A percentile compares a stretch with the other conserved stretches of the same genome.
Conservation (phyloP, 2,113 vertebrate genomes). For the Nipponia nippon region DNA sequence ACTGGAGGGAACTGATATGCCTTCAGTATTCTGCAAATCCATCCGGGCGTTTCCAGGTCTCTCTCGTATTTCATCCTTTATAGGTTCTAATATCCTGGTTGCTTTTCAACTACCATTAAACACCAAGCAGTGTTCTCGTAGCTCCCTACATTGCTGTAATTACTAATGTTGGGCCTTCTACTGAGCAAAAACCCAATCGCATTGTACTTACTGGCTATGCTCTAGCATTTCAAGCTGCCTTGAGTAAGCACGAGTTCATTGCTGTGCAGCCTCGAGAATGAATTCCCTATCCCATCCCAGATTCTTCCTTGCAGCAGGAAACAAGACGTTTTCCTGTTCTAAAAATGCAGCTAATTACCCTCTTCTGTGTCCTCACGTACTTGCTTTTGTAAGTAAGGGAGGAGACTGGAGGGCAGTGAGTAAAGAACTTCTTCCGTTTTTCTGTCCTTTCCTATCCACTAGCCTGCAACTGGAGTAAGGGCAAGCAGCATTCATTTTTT, state of each 20-base stretch:
- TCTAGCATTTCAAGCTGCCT: not conserved
- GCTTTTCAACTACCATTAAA: not conserved
- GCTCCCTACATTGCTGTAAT: not conserved
- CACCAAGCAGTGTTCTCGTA: not conserved
- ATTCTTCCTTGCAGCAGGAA: not conserved
- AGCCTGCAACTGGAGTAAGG: not conserved
- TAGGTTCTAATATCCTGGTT: not conserved
- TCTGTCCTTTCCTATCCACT: not conserved
- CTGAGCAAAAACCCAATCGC: not conserved
- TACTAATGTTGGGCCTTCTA: not conserved
- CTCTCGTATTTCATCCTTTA: not conserved
- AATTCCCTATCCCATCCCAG: not conserved
- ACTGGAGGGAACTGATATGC: not conserved
- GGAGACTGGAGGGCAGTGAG: not conserved
- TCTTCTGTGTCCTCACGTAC: not conserved
- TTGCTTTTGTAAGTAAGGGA: not conserved
- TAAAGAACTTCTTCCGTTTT: not conserved
- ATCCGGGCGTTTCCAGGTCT: not conserved
- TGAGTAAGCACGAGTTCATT: not conserved
- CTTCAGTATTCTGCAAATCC: not conserved
- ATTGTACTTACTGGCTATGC: not conserved
- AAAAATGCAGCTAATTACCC: not conserved
- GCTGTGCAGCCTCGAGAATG: not conserved
- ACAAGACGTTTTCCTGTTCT: not conserved
- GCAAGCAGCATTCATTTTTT: not conserved